Base-by-base conservation (phyloP, 2,888 invertebrate species). In the Scotopteryx bipunctaria region DNA sequence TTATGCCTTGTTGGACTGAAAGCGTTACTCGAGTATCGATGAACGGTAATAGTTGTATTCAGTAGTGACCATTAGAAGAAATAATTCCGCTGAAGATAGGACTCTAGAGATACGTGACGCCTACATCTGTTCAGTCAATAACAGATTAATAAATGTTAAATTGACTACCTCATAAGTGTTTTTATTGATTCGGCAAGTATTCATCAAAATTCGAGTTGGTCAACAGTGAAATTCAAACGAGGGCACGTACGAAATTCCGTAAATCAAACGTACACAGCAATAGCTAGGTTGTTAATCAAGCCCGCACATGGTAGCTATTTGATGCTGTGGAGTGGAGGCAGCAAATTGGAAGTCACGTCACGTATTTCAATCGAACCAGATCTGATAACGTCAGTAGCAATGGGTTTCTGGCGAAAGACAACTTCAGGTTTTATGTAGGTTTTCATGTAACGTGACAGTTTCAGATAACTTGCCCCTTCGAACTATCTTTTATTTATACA, bases 281-380 rank as follows among this genome's bases (percentile, higher is more conserved):
- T 54, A 55, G 53, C 56, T 16, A 38, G 56, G 51, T 65, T 68
- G 69, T 70, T 75, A 76, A 78, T 76, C 74, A 73, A 69, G 60
- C 62, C 57, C 66, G 60, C 63, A 67, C 64, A 64, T 50, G 51
- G 52, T 61, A 65, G 67, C 67, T 71, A 71, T 71, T 73, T 71
- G 40, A 54, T 36, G 44, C 67, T 57, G 63, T 61, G 58, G 58
- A 57, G 57, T 50, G 47, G 53, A 61, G 59, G 66, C 53, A 63
- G 50, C 57, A 63, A 71, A 73, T 79, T 67, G 64, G 67, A 52
- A 82, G 65, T 73, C 78, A 62, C 61, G 71, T 77, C 85, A 85
- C 86, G 84, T 84, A 83, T 80, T 82, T 85, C 82, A 86, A 86
- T 87, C 73, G 78, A 76, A 73, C 74, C 73, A 74, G 71, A 71